Evolutionary conservation across 2,888 invertebrate genomes (phyloP).

Genomic region (Hypselothyrea guttata): DNA sequence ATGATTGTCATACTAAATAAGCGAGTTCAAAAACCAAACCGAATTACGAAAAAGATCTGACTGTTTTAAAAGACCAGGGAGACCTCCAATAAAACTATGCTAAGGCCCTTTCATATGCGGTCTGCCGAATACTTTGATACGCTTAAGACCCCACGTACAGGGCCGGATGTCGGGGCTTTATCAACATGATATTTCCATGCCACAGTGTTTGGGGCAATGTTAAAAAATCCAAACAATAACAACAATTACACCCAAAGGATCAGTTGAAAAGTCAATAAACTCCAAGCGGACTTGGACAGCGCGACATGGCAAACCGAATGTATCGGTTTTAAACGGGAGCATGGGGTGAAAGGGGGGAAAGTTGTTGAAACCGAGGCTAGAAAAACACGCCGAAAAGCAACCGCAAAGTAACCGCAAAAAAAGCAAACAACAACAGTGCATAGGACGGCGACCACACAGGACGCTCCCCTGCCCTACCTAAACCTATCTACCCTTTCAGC

Average conservation of each 20-base stretch:
- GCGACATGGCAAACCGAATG: constrained; percentile 6
- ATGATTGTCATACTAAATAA: too few species aligned
- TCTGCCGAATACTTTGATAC: too few species aligned
- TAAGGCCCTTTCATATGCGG: too few species aligned
- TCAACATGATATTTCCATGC: constrained; percentile 1
- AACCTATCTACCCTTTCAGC: background rate
- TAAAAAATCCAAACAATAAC: constrained; percentile 67
- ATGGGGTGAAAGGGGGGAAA: constrained; percentile 1
- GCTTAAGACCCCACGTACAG: too few species aligned
- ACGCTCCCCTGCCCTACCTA: constrained; percentile 16
- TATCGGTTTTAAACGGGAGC: constrained; percentile 14
- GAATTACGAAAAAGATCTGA: too few species aligned
- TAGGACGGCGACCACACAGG: constrained; percentile 39
- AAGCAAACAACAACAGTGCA: constrained; percentile 55
- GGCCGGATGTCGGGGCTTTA: background rate
- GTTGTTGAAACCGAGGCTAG: constrained; percentile 49
- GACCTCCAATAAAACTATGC: too few species aligned
- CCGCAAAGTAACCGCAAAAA: constrained; percentile 73
- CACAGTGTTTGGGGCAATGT: constrained; percentile 15
- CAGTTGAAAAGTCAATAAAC: constrained; percentile 79
- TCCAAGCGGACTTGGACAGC: constrained; percentile 24
- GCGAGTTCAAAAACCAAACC: too few species aligned
- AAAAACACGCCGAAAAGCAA: constrained; percentile 56
- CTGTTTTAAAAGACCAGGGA: too few species aligned
- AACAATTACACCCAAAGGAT: constrained; percentile 80